Evolutionary conservation across 1,140 invertebrate genomes (phyloP), one percentile per base, ranked within the genome.

Genomic region (Samia ricini): DNA sequence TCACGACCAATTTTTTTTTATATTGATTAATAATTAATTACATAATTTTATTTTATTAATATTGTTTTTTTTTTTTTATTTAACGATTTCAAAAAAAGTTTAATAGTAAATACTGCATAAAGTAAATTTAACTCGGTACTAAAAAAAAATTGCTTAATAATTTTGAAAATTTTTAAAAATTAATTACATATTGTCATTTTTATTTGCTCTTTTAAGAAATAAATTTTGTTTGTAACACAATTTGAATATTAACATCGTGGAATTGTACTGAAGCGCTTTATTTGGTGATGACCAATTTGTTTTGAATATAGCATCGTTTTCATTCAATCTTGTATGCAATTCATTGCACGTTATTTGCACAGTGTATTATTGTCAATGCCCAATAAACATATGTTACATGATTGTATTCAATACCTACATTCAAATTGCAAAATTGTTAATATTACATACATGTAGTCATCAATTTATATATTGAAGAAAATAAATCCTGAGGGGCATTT

Each of bases 401-500:
- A 42, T 42, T 42, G n/a, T 42, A 42, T 42, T 42, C n/a, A 42
- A 8, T 42, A 42, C 33, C 33, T 42, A 42, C 10, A 42, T 12
- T 42, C 15, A 15, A 1, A 42, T 42, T 42, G 33, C 33, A 42
- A 42, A 42, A 42, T 42, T 42, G 33, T 49, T 56, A 56, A 8
- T 10, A 21, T 20, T 22, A 52, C 15, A n/a, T n/a, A n/a, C n/a
- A n/a, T n/a, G n/a, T n/a, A 52, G 23, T 22, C 19, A 19, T 52
- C 12, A 52, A 52, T 23, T 52, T 52, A 21, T 21, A 52, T n/a
- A 56, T 57, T 24, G 26, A 33, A 19, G 33, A 56, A 62, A 72
- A 72, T 72, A 63, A 50, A 68, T 72, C n/a, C 69, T 10, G 18
- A 4, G 21, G 51, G 59, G 64, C 58, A 22, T 72, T 69, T 61